Evolutionary conservation across 2,888 invertebrate genomes (phyloP), one percentile per base, ranked within the genome.

Genomic region (Lepidocyrtoides sp.): DNA sequence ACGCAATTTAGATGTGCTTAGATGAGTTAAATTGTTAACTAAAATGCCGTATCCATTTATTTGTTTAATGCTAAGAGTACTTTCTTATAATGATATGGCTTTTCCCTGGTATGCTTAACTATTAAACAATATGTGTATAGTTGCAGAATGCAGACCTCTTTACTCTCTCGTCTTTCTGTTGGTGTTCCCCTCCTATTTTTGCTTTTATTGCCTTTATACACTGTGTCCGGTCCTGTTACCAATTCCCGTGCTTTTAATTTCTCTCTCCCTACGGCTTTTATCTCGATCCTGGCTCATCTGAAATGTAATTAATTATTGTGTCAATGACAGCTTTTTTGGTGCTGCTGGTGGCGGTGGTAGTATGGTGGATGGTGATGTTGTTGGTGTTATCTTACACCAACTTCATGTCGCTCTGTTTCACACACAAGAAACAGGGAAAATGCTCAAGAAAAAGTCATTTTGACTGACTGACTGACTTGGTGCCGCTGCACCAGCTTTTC

Each of bases 261-360:
- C 79, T 29, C 41, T 84, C 72, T 87, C 91, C 69, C 88, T 84
- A 54, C 87, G 89, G 81, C 84, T 91, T 92, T 92, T 92, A 92
- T 92, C 92, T 92, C 82, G 89, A 92, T 91, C 92, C 91, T 86
- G 91, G 63, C 85, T 89, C 92, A 91, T 92, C 92, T 89, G 82
- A 91, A 92, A 91, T 86, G 92, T 91, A 92, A 92, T 92, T 92
- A 92, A 92, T 92, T 92, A 91, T 92, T 85, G 92, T 91, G 91
- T 91, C 91, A 92, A 92, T 92, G 92, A 91, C 92, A 92, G 92
- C 81, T 90, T 89, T 82, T 63, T 89, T 82, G 79, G 36, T 57
- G 57, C 20, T 79, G 79, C 32, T 79, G 79, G 79, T 57, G 51
- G 79, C 32, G 51, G 54, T 48, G 72, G 72, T 44, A 44, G 36